These are phyloP conservation scores for Colostygia pectinataria DNA, from an alignment of 2,888 invertebrate genomes.

Conservation along the genomic window DNA sequence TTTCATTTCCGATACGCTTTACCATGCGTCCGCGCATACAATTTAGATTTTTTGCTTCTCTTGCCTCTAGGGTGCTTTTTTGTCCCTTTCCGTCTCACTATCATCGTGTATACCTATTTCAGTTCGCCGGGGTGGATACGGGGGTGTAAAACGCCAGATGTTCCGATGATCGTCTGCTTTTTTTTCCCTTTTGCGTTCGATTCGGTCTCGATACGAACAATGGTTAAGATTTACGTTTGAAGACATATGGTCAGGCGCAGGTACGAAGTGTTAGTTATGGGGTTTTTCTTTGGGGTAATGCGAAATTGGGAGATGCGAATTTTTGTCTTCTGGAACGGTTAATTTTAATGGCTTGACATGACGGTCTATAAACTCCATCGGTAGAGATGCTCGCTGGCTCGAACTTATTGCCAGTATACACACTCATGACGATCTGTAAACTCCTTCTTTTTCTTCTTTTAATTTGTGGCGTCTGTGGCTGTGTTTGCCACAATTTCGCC, in stretches of 20 bases:
- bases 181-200: constrained; percentile 49
- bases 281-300: constrained; percentile 16
- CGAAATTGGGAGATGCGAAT: constrained; percentile 17
- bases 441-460: no score
- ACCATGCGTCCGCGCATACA: constrained; percentile 50
- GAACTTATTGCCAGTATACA: no score
- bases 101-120: constrained; percentile 37
- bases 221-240: constrained; percentile 42
- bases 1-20: constrained; percentile 57
- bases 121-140: constrained; percentile 47
- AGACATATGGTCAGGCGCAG: constrained; percentile 47
- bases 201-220: constrained; percentile 55
- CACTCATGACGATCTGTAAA: no score
- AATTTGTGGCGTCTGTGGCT: no score
- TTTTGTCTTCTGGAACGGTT: background rate
- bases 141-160: constrained; percentile 64
- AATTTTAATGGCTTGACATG: background rate
- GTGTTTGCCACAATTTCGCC: no score
- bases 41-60: constrained; percentile 43
- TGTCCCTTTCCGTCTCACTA: constrained; percentile 12
- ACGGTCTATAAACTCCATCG: no score
- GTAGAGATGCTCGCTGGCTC: no score
- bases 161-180: constrained; percentile 41
- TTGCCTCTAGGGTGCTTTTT: constrained; percentile 41
- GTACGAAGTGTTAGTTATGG: constrained; percentile 34